Evolutionary conservation across 2,888 invertebrate genomes (phyloP).

Genomic region (Eupeodes latifasciatus): DNA sequence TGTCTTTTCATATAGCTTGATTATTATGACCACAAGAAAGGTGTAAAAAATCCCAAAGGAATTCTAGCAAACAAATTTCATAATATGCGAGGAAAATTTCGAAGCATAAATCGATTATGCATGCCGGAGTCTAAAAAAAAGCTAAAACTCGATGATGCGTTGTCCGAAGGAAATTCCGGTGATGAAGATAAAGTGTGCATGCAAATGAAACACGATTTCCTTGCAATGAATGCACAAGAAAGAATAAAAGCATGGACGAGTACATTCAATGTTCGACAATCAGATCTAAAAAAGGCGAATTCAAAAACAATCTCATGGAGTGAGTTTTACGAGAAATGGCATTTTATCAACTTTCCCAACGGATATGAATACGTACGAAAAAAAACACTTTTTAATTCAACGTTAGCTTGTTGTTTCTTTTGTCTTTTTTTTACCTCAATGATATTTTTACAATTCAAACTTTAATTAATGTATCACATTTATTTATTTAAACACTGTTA

Average conservation of each 20-base stretch:
- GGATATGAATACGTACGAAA: conserved; percentile 20
- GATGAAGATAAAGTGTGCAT: conserved; percentile 7
- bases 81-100: background rate
- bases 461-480: background rate
- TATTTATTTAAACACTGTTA: background rate
- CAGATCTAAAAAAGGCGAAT: conserved; percentile 3
- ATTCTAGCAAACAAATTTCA: conserved; percentile 13
- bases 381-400: conserved; percentile 1
- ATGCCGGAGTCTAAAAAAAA: background rate
- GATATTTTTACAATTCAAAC: background rate
- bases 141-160: background rate
- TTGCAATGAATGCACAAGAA: conserved; percentile 4
- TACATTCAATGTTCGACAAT: conserved; percentile 14
- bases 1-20: background rate
- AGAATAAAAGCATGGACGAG: background rate
- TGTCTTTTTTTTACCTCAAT: background rate
- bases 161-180: background rate
- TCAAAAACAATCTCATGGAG: background rate
- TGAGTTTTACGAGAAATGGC: conserved; percentile 15
- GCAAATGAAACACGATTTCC: conserved; percentile 8
- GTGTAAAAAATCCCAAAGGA: conserved; percentile 5
- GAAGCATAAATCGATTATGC: background rate
- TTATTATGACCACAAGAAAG: conserved; percentile 9
- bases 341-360: background rate
- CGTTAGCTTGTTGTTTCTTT: background rate